Evolutionary conservation across 2,797 vertebrate species (phyloP).

Genomic region (Tinamus major): DNA sequence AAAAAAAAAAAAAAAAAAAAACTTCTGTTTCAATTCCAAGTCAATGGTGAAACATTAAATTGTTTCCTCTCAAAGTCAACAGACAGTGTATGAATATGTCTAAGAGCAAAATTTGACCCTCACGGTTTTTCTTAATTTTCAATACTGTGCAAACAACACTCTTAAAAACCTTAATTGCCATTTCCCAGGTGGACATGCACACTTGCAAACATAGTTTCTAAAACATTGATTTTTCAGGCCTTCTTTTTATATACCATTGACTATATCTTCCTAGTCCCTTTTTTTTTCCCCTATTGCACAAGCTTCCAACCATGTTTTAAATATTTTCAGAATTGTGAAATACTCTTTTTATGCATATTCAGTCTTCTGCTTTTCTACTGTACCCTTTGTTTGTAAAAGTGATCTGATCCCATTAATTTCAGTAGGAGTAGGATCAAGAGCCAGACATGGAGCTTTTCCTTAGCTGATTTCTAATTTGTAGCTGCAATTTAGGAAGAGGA

Average conservation of each 20-base stretch:
- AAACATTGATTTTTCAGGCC: slow-evolving; percentile 5
- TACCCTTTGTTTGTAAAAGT: not conserved
- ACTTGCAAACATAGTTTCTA: slow-evolving; percentile 19
- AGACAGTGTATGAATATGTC: not conserved
- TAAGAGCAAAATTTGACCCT: slow-evolving; percentile 2
- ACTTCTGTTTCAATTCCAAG: slow-evolving; percentile 37
- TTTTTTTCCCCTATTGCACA: not conserved
- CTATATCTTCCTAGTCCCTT: not conserved
- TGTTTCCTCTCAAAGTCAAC: not conserved
- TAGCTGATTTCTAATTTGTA: not conserved
- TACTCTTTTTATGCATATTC: not conserved
- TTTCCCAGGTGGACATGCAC: not conserved
- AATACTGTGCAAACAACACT: not conserved
- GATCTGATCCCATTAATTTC: not conserved
- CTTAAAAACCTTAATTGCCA: not conserved
- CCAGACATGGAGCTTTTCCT: not conserved
- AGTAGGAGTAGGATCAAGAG: not conserved
- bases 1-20: not conserved
- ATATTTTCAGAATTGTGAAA: not conserved
- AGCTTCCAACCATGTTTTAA: not conserved
- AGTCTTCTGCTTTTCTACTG: slow-evolving; percentile 4
- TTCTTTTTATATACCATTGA: not conserved
- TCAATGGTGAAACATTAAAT: not conserved
- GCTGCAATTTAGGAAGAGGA: not conserved
- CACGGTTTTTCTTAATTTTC: not conserved